Percentiles rank a stretch among this genome's conserved stretches.
Evolutionary conservation across 1,140 invertebrate genomes (phyloP).

Genomic region (Portunus trituberculatus): DNA sequence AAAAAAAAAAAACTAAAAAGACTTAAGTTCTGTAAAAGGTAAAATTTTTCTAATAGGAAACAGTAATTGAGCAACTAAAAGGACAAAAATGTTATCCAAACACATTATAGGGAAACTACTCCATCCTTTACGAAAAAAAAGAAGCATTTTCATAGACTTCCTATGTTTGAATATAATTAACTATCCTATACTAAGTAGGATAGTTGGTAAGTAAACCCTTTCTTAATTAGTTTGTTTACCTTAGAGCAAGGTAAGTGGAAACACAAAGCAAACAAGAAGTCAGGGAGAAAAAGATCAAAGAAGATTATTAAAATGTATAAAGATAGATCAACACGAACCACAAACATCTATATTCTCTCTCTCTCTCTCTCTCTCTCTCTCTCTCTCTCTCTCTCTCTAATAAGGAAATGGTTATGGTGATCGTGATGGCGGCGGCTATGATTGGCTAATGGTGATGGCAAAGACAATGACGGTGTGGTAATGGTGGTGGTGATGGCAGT

Average conservation of each 20-base stretch:
- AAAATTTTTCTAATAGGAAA: too few species aligned
- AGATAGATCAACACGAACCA: too few species aligned
- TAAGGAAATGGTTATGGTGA: neutral
- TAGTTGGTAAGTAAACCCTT: neutral
- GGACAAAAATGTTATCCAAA: neutral
- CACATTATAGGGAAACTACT: neutral
- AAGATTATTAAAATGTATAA: neutral
- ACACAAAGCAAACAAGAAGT: neutral
- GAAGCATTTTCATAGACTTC: neutral
- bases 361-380: slow-evolving; percentile 5
- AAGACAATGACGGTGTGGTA: neutral
- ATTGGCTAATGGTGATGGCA: neutral
- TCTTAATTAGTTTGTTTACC: neutral
- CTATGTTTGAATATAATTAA: slow-evolving; percentile 15
- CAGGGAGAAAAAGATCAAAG: neutral
- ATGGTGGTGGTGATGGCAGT: too few species aligned
- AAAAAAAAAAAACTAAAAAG: neutral
- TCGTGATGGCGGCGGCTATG: neutral
- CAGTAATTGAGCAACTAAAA: neutral
- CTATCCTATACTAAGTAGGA: neutral
- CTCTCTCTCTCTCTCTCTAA: slow-evolving; percentile 12
- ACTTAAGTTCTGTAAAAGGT: too few species aligned
- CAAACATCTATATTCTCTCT: too few species aligned
- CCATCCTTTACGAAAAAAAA: neutral
- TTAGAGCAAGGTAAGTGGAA: neutral